Conservation (phyloP, 1,140 invertebrate species). For the Drosophila tristis region DNA sequence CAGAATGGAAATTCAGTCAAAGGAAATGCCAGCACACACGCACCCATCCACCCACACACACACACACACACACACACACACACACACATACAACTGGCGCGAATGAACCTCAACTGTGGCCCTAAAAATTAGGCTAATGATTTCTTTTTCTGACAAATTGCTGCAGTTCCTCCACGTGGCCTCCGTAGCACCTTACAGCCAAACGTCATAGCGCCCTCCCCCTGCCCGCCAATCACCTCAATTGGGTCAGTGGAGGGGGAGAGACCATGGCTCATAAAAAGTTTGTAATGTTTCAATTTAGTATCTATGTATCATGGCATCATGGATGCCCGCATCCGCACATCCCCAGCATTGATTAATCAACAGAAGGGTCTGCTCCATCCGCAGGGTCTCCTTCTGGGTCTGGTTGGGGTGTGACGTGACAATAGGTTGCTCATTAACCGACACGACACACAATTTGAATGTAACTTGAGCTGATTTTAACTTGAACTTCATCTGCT, state of each 20-base stretch:
- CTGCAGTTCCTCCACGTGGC: conserved; percentile 68
- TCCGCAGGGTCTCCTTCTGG: background rate
- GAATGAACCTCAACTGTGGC: conserved; percentile 22
- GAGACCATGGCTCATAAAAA: conserved; percentile 46
- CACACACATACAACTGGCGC: conserved; percentile 10
- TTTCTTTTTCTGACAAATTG: conserved; percentile 71
- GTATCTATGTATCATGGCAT: background rate
- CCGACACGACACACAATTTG: background rate
- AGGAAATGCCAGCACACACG: conserved; percentile 63
- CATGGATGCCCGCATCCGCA: conserved; percentile 30
- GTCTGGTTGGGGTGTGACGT: background rate
- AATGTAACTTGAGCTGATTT: conserved; percentile 13
- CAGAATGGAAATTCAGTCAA: conserved; percentile 52
- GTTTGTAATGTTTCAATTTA: conserved; percentile 51
- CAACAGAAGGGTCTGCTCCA: background rate
- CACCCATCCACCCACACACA: conserved; percentile 58
- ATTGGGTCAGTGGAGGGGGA: conserved; percentile 16
- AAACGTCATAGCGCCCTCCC: background rate
- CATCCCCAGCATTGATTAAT: conserved; percentile 41
- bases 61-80: conserved; percentile 56
- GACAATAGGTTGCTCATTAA: conserved; percentile 45
- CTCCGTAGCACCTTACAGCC: conserved; percentile 49
- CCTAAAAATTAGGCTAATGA: conserved; percentile 76
- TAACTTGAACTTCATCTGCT: background rate
- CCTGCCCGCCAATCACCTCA: conserved; percentile 2